Base-by-base conservation (phyloP, 1,140 invertebrate species). In the Aphaenogaster floridana region DNA sequence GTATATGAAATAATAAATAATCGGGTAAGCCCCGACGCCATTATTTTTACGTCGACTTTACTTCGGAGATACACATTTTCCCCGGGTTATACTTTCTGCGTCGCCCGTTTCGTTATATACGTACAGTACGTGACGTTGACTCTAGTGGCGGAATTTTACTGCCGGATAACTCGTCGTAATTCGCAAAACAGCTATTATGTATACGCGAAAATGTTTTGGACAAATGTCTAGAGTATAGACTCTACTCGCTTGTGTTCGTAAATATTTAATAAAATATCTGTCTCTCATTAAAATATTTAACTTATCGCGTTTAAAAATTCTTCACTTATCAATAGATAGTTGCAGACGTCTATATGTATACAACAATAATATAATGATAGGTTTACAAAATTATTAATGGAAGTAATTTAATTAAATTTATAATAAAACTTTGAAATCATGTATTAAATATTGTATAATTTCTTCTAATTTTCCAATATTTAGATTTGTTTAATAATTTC, bases 1-100 rank as follows among this genome's bases (percentile, higher is more conserved):
- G 93, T 93, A 93, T 93, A 94, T 94, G 94, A 95, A 94, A 95
- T 94, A 94, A 95, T 94, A 95, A 95, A 95, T 95, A 95, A 95
- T 93, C 93, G 92, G 86, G 91, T 93, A 94, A 94, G 93, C 93
- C 91, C 92, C 91, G 89, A 81, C 89, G 92, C 92, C 93, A 93
- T 94, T 94, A 94, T 93, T 94, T 93, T 92, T 93, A 92, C 93
- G 93, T 94, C 93, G 93, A 92, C 92, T 93, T 94, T 94, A 66
- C 91, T 89, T 89, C 88, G 90, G 76, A 92, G 90, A 92, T 92
- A 93, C 92, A 92, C 92, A 92, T 91, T 91, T 93, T 92, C 92
- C 89, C 89, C 69, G 76, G 87, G 91, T 93, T 93, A 92, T 90
- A 90, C 91, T 92, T 86, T 90, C 87, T 72, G 80, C 57, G 71